phyloP scores from a whole-genome alignment of 1,140 invertebrate genomes.

The Pentalonia nigronervosa region DNA sequence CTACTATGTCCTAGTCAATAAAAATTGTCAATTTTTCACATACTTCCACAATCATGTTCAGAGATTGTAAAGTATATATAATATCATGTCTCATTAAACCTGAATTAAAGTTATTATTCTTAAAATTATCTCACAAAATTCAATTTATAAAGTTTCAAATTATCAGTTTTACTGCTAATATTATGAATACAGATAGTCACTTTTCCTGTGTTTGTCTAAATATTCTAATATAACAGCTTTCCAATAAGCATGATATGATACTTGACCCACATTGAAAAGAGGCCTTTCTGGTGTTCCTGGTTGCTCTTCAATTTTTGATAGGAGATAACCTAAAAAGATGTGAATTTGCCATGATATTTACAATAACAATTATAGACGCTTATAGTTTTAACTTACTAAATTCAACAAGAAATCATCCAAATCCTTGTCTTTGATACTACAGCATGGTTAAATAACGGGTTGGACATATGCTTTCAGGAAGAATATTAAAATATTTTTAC shows the following conservation, averaged over 20 bases:
- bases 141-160: not conserved
- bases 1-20: no score
- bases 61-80: constrained; percentile 81
- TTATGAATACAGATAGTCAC: constrained; percentile 73
- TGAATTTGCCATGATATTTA: not conserved
- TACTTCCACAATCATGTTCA: no score
- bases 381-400: constrained; percentile 78
- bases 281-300: constrained; percentile 98
- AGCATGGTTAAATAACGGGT: constrained; percentile 85
- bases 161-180: constrained; percentile 85
- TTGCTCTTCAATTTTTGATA: constrained; percentile 92
- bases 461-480: not conserved
- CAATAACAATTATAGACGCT: not conserved
- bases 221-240: constrained; percentile 89
- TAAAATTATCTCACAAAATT: no score
- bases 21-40: no score
- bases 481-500: not conserved
- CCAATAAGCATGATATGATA: constrained; percentile 98
- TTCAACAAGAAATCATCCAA: constrained; percentile 95
- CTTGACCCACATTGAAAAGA: constrained; percentile 90
- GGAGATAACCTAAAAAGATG: constrained; percentile 78
- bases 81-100: constrained; percentile 93
- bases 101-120: constrained; percentile 59
- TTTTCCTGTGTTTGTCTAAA: constrained; percentile 71
- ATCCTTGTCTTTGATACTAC: constrained; percentile 96